A percentile compares a stretch with the other conserved stretches of the same genome.
phyloP scores from a whole-genome alignment of 2,797 vertebrate genomes.

The Smutsia temminckii region DNA sequence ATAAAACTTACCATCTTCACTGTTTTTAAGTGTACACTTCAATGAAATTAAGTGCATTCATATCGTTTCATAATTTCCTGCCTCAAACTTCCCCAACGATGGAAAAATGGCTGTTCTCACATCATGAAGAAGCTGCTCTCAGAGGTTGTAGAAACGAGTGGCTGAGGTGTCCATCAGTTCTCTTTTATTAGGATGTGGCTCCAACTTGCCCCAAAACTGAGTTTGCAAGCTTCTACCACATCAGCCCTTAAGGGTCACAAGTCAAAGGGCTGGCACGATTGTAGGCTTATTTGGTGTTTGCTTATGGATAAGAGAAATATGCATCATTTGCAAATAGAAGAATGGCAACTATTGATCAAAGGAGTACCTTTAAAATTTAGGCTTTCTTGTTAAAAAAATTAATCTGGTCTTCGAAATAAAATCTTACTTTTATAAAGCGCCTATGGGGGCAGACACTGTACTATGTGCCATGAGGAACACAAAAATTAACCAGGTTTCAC shows the following conservation, averaged over 20 bases:
- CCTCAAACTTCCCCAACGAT: background rate
- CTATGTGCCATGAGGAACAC: background rate
- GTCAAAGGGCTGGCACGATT: background rate
- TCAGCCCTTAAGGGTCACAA: background rate
- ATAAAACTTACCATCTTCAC: background rate
- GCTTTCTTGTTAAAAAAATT: background rate
- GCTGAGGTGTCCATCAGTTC: background rate
- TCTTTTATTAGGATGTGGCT: background rate
- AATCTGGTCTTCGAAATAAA: conserved; percentile 4
- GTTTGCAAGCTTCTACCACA: background rate
- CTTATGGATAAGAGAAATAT: background rate
- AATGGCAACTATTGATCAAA: background rate
- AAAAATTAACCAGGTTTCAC: background rate
- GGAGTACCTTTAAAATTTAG: background rate
- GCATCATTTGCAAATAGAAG: background rate
- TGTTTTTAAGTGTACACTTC: background rate
- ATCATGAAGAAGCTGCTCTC: background rate
- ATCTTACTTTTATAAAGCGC: background rate
- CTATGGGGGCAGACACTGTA: background rate
- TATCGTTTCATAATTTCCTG: background rate
- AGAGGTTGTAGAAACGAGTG: background rate
- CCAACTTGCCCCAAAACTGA: background rate
- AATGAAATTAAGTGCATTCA: background rate
- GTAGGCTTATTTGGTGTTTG: background rate
- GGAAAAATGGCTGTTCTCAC: background rate